Evolutionary conservation across 1,140 invertebrate species (phyloP).

Genomic region (Colletes gigas): DNA sequence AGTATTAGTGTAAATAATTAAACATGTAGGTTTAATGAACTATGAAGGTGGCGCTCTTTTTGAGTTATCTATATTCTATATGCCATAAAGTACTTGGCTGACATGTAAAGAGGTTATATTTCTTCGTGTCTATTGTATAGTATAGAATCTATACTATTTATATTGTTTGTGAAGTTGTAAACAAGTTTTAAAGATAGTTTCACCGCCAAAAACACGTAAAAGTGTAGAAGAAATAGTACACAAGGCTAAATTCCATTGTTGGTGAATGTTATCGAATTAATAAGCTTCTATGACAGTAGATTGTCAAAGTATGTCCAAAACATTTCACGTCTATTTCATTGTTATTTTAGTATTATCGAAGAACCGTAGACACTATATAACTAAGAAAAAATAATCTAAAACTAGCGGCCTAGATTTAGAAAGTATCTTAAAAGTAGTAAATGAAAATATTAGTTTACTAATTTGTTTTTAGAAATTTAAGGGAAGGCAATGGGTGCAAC

Average conservation of each 20-base stretch:
- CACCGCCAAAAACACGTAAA: neutral
- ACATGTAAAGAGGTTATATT: constrained; percentile 48
- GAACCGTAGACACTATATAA: neutral
- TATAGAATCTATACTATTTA: neutral
- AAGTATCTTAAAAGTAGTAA: neutral
- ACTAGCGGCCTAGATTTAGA: neutral
- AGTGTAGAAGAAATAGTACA: neutral
- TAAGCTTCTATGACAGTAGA: constrained; percentile 40
- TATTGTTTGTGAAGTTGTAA: neutral
- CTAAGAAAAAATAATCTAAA: no score
- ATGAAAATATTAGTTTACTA: neutral
- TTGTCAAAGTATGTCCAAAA: constrained; percentile 45
- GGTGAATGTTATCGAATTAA: constrained; percentile 4
- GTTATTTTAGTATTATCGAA: no score
- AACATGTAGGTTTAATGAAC: neutral
- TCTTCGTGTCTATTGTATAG: neutral
- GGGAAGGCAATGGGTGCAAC: constrained; percentile 89
- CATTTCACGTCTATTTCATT: neutral
- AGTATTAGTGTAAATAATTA: constrained; percentile 5
- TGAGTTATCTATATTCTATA: constrained; percentile 40
- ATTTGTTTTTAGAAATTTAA: constrained; percentile 44
- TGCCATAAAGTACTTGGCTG: constrained; percentile 15
- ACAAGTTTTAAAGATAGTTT: constrained; percentile 15
- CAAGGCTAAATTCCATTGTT: neutral
- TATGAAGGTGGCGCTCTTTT: constrained; percentile 35